A percentile compares a stretch with the other conserved stretches of the same genome.
phyloP scores from a whole-genome alignment of 2,797 vertebrate species.

The Melanotaenia parkinsoni region DNA sequence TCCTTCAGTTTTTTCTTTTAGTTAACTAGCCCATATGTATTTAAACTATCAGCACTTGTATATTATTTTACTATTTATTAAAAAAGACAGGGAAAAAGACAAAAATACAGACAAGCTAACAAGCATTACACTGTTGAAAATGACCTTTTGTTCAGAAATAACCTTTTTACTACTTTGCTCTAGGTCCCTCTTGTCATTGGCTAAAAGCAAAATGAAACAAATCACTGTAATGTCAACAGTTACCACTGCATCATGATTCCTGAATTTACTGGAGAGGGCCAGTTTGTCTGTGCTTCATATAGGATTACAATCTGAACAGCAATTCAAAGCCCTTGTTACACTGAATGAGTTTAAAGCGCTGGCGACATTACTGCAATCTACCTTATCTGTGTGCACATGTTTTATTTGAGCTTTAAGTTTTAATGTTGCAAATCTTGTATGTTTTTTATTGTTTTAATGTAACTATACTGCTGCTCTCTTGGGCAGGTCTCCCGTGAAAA shows the following conservation, averaged over 20 bases:
- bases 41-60: constrained; percentile 22
- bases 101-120: not conserved
- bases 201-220: constrained; percentile 64
- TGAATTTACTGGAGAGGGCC: constrained; percentile 35
- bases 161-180: constrained; percentile 53
- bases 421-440: no score
- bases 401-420: no score
- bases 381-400: no score
- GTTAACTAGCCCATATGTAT: constrained; percentile 6
- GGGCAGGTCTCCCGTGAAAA: no score
- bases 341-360: no score
- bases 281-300: constrained; percentile 11
- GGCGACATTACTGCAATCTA: no score
- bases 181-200: constrained; percentile 42
- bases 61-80: not conserved
- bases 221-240: constrained; percentile 64
- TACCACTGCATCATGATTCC: constrained; percentile 41
- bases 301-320: constrained; percentile 22
- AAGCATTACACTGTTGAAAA: not conserved
- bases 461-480: no score
- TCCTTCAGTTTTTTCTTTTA: not conserved
- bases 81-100: no score
- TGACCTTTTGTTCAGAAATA: constrained; percentile 28
- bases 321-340: no score
- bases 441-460: no score